Conservation (phyloP, 2,888 invertebrate genomes). For the Drosophila anceps region DNA sequence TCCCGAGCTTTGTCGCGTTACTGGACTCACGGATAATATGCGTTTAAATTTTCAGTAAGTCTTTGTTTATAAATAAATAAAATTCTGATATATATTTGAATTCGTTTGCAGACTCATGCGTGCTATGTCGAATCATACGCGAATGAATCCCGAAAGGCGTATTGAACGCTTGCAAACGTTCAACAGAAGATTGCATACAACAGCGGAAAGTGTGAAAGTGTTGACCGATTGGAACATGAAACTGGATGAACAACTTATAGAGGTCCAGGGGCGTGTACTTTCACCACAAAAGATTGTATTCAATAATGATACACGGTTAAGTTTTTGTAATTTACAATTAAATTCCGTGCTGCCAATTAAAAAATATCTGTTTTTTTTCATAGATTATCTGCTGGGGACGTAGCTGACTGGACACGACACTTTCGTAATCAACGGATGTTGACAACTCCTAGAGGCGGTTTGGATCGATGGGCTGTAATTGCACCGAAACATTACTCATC, state of each 20-base stretch:
- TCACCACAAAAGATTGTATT: slow-evolving; percentile 88
- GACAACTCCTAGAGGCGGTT: slow-evolving; percentile 77
- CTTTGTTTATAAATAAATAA: neutral
- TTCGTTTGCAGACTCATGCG: slow-evolving; percentile 87
- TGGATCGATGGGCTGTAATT: slow-evolving; percentile 85
- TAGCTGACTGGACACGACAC: slow-evolving; percentile 92
- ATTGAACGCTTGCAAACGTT: slow-evolving; percentile 90
- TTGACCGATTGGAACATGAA: slow-evolving; percentile 90
- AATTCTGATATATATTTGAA: neutral
- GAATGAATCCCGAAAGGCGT: slow-evolving; percentile 90
- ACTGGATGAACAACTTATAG: slow-evolving; percentile 88
- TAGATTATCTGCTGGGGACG: slow-evolving; percentile 85
- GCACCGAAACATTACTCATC: slow-evolving; percentile 69
- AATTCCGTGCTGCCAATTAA: neutral
- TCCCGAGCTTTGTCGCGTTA: slow-evolving; percentile 94
- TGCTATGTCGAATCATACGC: slow-evolving; percentile 90
- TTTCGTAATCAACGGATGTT: slow-evolving; percentile 87
- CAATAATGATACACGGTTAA: slow-evolving; percentile 73
- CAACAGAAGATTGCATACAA: slow-evolving; percentile 87
- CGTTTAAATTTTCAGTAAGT: slow-evolving; percentile 88
- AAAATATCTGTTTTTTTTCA: no score
- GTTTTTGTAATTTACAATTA: neutral
- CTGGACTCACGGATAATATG: slow-evolving; percentile 92
- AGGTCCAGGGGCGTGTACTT: slow-evolving; percentile 89
- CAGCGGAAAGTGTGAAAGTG: slow-evolving; percentile 87